Percentiles rank a stretch among this genome's conserved stretches.
Conservation (phyloP, 1,140 invertebrate species). For the Berghia stephanieae region DNA sequence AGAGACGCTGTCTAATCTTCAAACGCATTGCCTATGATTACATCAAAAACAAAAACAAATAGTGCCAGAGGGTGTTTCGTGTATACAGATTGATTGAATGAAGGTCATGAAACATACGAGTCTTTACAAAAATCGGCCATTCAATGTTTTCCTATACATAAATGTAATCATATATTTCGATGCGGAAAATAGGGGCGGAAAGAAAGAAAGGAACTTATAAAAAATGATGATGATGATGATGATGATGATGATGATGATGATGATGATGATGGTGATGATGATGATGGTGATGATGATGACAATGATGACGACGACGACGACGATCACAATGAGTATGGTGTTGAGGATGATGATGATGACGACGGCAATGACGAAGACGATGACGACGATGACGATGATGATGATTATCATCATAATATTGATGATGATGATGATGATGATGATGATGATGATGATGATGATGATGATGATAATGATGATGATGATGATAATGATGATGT, state of each 20-base stretch:
- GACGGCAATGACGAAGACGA: neutral
- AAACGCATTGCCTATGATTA: too few species aligned
- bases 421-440: slow-evolving; percentile 34
- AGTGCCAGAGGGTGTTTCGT: too few species aligned
- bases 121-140: too few species aligned
- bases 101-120: too few species aligned
- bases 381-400: neutral
- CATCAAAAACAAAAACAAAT: too few species aligned
- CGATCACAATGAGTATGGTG: neutral
- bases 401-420: neutral
- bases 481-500: slow-evolving; percentile 26
- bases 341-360: neutral
- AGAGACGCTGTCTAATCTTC: too few species aligned
- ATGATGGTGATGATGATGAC: neutral
- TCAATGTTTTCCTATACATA: too few species aligned
- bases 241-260: slow-evolving; percentile 35
- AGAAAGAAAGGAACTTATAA: slow-evolving; percentile 45
- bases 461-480: slow-evolving; percentile 38
- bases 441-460: slow-evolving; percentile 41
- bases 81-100: too few species aligned
- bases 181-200: too few species aligned
- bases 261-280: neutral
- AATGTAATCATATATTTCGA: too few species aligned
- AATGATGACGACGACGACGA: neutral
- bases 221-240: slow-evolving; percentile 46